Conservation (phyloP, 2,113 vertebrate species). For the Emydocephalus ijimae region DNA sequence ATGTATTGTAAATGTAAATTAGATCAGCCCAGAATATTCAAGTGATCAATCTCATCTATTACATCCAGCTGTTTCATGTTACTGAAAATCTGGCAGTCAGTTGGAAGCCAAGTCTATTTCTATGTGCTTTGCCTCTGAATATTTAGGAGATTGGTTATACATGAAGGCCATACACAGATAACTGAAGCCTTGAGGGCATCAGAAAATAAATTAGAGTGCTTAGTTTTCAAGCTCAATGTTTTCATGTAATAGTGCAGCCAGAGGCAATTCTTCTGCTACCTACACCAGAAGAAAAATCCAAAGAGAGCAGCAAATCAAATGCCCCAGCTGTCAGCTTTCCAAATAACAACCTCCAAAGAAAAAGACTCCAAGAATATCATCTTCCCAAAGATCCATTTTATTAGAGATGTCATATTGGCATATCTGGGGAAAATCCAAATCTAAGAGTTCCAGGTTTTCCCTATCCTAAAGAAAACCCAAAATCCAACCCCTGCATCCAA, state of each 20-base stretch:
- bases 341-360: too few species aligned
- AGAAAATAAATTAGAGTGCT: background rate
- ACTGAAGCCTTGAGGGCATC: background rate
- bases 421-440: too few species aligned
- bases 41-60: slow-evolving; percentile 53
- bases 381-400: too few species aligned
- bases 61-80: slow-evolving; percentile 57
- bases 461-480: too few species aligned
- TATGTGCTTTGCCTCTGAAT: slow-evolving; percentile 41
- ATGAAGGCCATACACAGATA: slow-evolving; percentile 48
- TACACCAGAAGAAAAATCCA: background rate
- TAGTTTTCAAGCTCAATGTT: background rate
- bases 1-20: slow-evolving; percentile 35
- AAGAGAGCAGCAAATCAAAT: background rate
- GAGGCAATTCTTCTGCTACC: background rate
- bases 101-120: slow-evolving; percentile 52
- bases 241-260: fast-evolving
- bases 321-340: background rate
- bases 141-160: slow-evolving; percentile 25
- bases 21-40: slow-evolving; percentile 50
- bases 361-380: too few species aligned
- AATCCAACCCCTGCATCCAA: too few species aligned
- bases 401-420: too few species aligned
- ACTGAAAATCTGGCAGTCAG: slow-evolving; percentile 45
- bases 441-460: too few species aligned